A percentile compares a stretch with the other conserved stretches of the same genome.
These are phyloP conservation scores for Notiomystis cincta DNA, from an alignment of 2,113 vertebrate genomes.

Conservation along the genomic window DNA sequence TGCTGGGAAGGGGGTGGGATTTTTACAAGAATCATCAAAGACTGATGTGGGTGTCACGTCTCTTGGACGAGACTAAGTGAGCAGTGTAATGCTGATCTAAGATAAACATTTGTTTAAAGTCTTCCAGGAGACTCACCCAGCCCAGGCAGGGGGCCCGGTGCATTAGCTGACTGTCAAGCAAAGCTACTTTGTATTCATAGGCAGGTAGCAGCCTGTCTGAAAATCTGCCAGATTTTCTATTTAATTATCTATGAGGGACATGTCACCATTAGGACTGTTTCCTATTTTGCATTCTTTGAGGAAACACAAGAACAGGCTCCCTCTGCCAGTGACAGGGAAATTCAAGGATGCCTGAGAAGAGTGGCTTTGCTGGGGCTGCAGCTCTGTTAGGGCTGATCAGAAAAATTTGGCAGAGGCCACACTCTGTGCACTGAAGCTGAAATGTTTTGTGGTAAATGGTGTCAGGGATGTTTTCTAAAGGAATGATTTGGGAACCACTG, in stretches of 20 bases:
- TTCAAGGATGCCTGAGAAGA: background rate
- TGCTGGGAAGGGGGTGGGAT: background rate
- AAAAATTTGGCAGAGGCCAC: background rate
- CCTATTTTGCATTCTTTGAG: background rate
- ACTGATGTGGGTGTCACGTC: background rate
- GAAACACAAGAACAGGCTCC: background rate
- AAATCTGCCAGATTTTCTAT: conserved; percentile 15
- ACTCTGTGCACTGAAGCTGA: background rate
- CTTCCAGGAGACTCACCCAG: background rate
- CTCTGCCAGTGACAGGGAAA: background rate
- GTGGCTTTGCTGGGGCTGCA: background rate
- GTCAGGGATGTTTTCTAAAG: background rate
- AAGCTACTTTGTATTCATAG: conserved; percentile 16
- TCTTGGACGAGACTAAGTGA: background rate
- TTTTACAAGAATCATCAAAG: background rate
- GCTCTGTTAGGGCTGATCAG: background rate
- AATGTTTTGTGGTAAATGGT: background rate
- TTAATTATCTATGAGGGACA: conserved; percentile 3
- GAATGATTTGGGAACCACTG: background rate
- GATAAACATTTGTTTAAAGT: background rate
- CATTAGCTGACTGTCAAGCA: background rate
- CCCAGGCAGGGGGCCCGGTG: background rate
- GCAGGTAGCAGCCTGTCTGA: conserved; percentile 11
- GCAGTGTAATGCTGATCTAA: background rate
- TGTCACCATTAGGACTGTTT: background rate